These are phyloP conservation scores for Hyppa rectilinea DNA, from an alignment of 2,888 invertebrate species.

Conservation along the genomic window DNA sequence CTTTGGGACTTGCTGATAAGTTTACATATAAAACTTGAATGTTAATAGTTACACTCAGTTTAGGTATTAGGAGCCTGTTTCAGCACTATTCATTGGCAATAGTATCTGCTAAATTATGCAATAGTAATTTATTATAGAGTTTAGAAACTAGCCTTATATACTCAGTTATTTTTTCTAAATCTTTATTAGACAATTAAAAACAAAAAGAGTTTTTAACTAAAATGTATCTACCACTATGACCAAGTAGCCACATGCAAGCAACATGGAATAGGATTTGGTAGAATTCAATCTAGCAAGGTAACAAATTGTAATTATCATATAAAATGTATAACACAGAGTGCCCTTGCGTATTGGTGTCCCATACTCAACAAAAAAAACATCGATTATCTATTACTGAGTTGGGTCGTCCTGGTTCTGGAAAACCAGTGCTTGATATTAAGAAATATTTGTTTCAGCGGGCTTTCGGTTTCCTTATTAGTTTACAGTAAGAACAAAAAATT, in stretches of 20 bases:
- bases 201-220: neutral
- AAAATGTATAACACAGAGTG: constrained; percentile 88
- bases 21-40: no score
- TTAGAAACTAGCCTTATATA: no score
- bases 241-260: constrained; percentile 74
- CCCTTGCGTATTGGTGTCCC: constrained; percentile 79
- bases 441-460: neutral
- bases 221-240: constrained; percentile 86
- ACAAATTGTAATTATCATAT: constrained; percentile 89
- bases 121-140: no score
- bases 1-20: no score
- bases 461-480: neutral
- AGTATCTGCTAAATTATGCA: no score
- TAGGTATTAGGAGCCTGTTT: no score
- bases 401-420: no score
- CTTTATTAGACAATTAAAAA: neutral
- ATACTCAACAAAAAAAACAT: neutral
- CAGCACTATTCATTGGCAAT: no score
- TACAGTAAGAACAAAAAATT: neutral
- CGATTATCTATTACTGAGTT: no score
- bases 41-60: no score
- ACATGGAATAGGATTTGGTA: constrained; percentile 85
- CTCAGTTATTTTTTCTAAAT: no score
- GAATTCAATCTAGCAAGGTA: constrained; percentile 86
- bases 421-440: no score